phyloP scores from a whole-genome alignment of 2,888 invertebrate genomes.

The Aphodius sticticus region DNA sequence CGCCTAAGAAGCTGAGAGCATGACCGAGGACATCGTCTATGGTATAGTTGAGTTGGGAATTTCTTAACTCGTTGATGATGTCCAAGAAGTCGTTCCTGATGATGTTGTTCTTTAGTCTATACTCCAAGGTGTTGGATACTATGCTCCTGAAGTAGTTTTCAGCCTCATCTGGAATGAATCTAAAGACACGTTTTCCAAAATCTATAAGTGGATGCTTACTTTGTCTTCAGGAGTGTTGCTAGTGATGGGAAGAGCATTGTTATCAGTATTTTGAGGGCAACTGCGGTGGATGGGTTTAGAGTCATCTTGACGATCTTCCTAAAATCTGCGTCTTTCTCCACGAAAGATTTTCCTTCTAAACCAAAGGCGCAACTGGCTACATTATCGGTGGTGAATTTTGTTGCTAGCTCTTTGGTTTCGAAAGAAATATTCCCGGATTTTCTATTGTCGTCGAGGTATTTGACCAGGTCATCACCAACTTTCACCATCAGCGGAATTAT shows the following conservation, averaged over 20 bases:
- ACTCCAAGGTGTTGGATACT: conserved; percentile 53
- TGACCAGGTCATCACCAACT: conserved; percentile 57
- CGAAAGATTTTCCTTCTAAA: conserved; percentile 56
- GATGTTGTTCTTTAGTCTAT: conserved; percentile 56
- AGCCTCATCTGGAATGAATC: conserved; percentile 45
- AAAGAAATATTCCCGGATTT: conserved; percentile 51
- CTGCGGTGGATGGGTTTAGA: conserved; percentile 47
- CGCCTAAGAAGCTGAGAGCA: conserved; percentile 58
- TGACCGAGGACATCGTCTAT: conserved; percentile 54
- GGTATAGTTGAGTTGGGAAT: conserved; percentile 40
- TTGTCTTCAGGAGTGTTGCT: conserved; percentile 39
- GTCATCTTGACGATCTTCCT: conserved; percentile 49
- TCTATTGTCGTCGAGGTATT: conserved; percentile 52
- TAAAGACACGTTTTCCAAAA: conserved; percentile 28
- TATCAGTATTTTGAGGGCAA: conserved; percentile 42
- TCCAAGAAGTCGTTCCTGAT: conserved; percentile 60
- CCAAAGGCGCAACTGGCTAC: conserved; percentile 61
- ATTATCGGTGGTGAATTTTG: conserved; percentile 58
- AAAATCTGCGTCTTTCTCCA: conserved; percentile 47
- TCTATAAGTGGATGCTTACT: conserved; percentile 34
- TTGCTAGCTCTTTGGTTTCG: conserved; percentile 58
- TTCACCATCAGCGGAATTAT: conserved; percentile 56
- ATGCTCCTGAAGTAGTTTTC: conserved; percentile 53
- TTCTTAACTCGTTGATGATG: conserved; percentile 53
- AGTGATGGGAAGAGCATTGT: conserved; percentile 50